phyloP scores from a whole-genome alignment of 2,113 vertebrate genomes.

The Podarcis muralis region DNA sequence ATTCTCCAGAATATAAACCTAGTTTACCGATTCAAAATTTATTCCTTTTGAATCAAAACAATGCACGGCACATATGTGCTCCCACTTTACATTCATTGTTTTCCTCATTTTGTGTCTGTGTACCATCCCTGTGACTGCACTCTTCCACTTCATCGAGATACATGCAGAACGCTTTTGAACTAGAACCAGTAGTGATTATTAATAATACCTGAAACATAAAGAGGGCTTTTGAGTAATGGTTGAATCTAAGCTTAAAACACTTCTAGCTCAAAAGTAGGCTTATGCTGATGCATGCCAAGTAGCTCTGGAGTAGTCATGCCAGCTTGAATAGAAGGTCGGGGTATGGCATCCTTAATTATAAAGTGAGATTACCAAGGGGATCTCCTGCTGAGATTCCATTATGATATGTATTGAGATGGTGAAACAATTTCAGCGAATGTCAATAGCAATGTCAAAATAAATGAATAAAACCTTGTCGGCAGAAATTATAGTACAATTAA shows the following conservation, averaged over 20 bases:
- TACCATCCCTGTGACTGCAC: not conserved
- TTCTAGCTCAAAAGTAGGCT: constrained; percentile 10
- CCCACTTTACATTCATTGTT: not conserved
- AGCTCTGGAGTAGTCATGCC: constrained; percentile 10
- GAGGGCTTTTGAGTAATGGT: not conserved
- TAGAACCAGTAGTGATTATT: not conserved
- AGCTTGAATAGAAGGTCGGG: constrained; percentile 38
- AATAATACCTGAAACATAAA: not conserved
- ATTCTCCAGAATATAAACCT: not conserved
- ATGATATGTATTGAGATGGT: constrained; percentile 45
- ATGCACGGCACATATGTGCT: not conserved
- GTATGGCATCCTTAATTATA: constrained; percentile 47
- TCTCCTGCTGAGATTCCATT: constrained; percentile 47
- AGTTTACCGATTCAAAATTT: not conserved
- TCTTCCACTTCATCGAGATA: not conserved
- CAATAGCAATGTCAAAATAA: constrained; percentile 50
- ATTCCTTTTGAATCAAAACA: not conserved
- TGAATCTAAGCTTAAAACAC: not conserved
- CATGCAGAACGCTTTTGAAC: not conserved
- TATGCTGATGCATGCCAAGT: constrained; percentile 13
- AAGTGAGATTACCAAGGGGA: constrained; percentile 35
- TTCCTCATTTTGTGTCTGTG: not conserved
- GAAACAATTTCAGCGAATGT: constrained; percentile 35
- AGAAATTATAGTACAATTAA: constrained; percentile 47
- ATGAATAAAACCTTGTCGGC: constrained; percentile 44